Evolutionary conservation across 2,113 vertebrate genomes (phyloP).

Genomic region (Pteruthius melanotis): DNA sequence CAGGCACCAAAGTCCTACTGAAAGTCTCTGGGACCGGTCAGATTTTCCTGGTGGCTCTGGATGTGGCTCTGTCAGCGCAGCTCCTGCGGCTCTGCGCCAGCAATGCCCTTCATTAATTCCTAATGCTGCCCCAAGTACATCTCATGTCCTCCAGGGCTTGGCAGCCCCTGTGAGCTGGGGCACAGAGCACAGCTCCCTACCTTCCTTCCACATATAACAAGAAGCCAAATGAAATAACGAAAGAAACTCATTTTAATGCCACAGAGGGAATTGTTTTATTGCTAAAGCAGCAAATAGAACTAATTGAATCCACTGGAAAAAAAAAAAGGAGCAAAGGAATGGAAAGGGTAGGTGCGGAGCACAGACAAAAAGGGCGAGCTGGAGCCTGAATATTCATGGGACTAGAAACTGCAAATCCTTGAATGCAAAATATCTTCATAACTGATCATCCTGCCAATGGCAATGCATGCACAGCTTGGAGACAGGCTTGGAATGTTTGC

Average conservation of each 20-base stretch:
- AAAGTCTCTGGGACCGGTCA: background rate
- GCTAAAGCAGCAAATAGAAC: conserved; percentile 76
- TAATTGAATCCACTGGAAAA: conserved; percentile 69
- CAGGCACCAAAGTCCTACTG: fast-evolving
- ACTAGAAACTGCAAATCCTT: background rate
- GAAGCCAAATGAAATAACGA: conserved; percentile 73
- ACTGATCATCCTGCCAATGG: background rate
- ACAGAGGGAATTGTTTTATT: conserved; percentile 71
- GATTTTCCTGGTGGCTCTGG: background rate
- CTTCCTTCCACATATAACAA: conserved; percentile 44
- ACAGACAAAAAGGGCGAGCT: background rate
- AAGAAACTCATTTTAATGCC: conserved; percentile 73
- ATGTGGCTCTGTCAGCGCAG: background rate
- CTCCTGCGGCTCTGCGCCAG: background rate
- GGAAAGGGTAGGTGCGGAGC: background rate
- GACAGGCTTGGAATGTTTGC: background rate
- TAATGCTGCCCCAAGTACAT: conserved; percentile 11
- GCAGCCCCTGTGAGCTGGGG: background rate
- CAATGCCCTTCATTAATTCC: conserved; percentile 44
- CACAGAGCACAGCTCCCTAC: conserved; percentile 28
- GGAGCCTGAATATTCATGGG: conserved; percentile 44
- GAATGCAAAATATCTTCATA: conserved; percentile 49
- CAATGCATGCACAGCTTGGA: background rate
- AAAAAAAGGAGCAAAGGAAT: background rate
- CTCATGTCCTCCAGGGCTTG: background rate